Conservation (phyloP, 2,888 invertebrate species). For the Mimumesa dahlbomi region DNA sequence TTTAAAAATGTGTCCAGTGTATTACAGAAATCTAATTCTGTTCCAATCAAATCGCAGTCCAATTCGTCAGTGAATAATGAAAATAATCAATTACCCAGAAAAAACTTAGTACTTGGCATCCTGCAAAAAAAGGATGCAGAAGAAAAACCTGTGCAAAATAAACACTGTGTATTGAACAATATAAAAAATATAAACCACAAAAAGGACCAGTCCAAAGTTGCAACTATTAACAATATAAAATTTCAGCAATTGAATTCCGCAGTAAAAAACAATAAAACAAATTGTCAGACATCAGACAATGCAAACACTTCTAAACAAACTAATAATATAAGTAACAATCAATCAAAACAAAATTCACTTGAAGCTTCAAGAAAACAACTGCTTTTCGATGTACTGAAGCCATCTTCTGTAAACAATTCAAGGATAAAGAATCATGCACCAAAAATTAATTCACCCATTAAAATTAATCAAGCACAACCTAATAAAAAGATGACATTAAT, state of each 20-base stretch:
- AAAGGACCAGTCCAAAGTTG: background rate
- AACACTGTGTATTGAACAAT: background rate
- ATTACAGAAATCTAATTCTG: background rate
- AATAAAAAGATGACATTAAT: constrained; percentile 60
- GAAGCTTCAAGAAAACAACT: constrained; percentile 27
- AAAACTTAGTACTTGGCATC: constrained; percentile 38
- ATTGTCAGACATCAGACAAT: background rate
- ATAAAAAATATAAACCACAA: background rate
- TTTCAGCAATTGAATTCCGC: background rate
- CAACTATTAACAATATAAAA: background rate
- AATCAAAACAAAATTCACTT: too few relatives aligned
- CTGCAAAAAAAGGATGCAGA: constrained; percentile 25
- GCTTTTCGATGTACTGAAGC: constrained; percentile 27
- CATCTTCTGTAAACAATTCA: background rate
- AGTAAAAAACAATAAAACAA: background rate
- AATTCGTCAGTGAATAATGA: background rate
- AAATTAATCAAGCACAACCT: constrained; percentile 4
- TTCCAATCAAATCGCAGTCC: background rate
- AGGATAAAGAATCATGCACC: background rate
- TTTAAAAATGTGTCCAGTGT: constrained; percentile 1
- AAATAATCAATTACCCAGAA: constrained; percentile 14
- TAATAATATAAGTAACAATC: too few relatives aligned
- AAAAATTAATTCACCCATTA: background rate
- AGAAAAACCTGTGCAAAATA: constrained; percentile 8
- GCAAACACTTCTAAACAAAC: too few relatives aligned